Conservation (phyloP, 2,113 vertebrate genomes). For the Myotis lucifugus region DNA sequence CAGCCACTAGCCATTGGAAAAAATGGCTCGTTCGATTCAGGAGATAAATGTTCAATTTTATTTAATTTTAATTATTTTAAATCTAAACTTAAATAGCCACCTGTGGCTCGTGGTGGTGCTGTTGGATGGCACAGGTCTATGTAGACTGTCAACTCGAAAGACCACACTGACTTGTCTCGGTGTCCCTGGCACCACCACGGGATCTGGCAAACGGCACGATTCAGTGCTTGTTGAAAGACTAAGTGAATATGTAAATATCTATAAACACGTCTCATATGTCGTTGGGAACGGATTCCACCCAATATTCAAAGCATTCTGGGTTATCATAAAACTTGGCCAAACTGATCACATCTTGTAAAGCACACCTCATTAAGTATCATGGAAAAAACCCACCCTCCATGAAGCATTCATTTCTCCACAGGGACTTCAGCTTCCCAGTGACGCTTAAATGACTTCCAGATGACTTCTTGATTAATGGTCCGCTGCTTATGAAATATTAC, state of each 20-base stretch:
- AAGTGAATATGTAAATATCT: conserved; percentile 26
- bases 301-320: conserved; percentile 74
- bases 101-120: not conserved
- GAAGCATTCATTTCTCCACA: conserved; percentile 73
- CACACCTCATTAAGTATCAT: conserved; percentile 78
- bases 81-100: conserved; percentile 37
- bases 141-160: not conserved
- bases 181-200: not conserved
- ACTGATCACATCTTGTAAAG: conserved; percentile 75
- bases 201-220: not conserved
- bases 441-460: conserved; percentile 85
- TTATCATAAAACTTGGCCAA: conserved; percentile 70
- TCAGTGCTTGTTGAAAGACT: not conserved
- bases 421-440: conserved; percentile 71
- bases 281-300: conserved; percentile 61
- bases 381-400: conserved; percentile 65
- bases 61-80: not conserved
- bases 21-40: not conserved
- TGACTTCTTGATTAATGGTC: conserved; percentile 80
- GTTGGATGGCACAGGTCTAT: not conserved
- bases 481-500: conserved; percentile 79
- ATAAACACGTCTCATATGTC: conserved; percentile 70
- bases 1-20: not conserved
- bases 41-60: conserved; percentile 5
- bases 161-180: not conserved